Evolutionary conservation across 2,113 vertebrate genomes (phyloP).

Genomic region (Xiphias gladius): DNA sequence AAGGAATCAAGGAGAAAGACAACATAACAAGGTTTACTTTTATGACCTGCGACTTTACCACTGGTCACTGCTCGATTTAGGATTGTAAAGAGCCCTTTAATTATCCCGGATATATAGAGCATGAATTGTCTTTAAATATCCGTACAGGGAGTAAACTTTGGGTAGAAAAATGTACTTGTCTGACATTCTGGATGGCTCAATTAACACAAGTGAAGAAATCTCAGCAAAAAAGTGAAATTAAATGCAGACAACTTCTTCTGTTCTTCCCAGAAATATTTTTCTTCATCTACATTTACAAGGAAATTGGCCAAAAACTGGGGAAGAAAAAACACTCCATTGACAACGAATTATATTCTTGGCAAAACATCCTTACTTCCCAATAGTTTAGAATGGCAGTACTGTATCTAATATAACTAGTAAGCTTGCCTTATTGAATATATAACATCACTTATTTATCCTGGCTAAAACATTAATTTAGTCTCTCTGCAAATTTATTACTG

Average conservation of each 20-base stretch:
- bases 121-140: slow-evolving; percentile 20
- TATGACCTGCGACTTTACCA: background rate
- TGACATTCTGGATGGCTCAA: background rate
- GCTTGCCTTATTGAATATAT: background rate
- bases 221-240: too few relatives aligned
- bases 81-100: background rate
- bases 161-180: background rate
- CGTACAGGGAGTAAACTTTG: background rate
- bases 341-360: background rate
- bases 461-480: too few relatives aligned
- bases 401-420: background rate
- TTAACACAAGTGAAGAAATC: background rate
- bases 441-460: background rate
- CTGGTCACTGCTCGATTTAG: background rate
- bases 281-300: background rate
- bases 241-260: too few relatives aligned
- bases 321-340: background rate
- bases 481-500: too few relatives aligned
- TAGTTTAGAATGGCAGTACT: background rate
- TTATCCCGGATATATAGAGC: background rate
- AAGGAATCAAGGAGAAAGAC: slow-evolving; percentile 26
- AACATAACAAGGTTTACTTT: slow-evolving; percentile 26
- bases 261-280: background rate
- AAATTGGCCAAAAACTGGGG: background rate
- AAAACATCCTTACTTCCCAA: background rate